Percentiles rank a stretch among this genome's conserved stretches.
Conservation (phyloP, 2,888 invertebrate species). For the Amblyteles armatorius region DNA sequence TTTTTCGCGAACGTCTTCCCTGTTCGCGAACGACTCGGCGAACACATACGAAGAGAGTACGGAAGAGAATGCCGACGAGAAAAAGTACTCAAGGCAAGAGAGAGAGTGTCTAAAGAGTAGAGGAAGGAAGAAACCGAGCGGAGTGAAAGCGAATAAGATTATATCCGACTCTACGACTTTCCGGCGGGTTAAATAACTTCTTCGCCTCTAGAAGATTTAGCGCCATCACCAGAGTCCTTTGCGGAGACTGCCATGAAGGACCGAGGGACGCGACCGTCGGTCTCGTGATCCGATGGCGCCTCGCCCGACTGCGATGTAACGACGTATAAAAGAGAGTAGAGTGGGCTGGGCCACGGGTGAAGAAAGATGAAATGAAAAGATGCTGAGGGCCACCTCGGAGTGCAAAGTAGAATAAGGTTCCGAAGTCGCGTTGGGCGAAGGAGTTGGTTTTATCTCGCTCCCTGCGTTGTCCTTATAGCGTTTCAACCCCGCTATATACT, state of each 20-base stretch:
- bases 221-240: conserved; percentile 75
- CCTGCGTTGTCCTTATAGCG: conserved; percentile 54
- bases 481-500: conserved; percentile 29
- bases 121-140: conserved; percentile 22
- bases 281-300: conserved; percentile 38
- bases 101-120: neutral
- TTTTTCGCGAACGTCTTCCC: neutral
- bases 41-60: neutral
- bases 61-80: neutral
- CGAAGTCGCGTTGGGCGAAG: conserved; percentile 38
- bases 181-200: conserved; percentile 78
- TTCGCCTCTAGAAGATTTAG: conserved; percentile 77
- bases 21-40: neutral
- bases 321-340: conserved; percentile 58
- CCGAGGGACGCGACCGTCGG: conserved; percentile 62
- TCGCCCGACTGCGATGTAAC: conserved; percentile 38
- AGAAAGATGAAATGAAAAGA: conserved; percentile 32
- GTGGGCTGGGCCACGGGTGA: conserved; percentile 31
- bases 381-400: conserved; percentile 39
- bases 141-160: conserved; percentile 38
- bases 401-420: conserved; percentile 40
- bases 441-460: conserved; percentile 54
- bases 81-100: conserved; percentile 13
- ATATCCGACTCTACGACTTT: conserved; percentile 62
- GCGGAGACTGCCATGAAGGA: conserved; percentile 54